phyloP scores from a whole-genome alignment of 2,113 vertebrate genomes.

The Podarcis raffonei region DNA sequence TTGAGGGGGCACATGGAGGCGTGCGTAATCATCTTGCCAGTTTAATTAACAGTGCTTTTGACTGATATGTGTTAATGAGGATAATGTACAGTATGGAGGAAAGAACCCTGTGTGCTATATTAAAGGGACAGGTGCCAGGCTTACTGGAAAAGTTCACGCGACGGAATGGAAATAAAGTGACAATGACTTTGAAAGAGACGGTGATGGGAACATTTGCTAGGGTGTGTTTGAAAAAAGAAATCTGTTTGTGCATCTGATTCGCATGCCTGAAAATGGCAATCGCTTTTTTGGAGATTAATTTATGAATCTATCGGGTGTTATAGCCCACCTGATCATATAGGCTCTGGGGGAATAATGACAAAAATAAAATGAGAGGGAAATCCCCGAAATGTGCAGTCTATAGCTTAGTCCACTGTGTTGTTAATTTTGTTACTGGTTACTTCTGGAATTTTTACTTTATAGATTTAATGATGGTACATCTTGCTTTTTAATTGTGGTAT shows the following conservation, averaged over 20 bases:
- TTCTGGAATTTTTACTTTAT: no score
- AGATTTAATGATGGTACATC: no score
- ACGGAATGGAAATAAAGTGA: conserved; percentile 45
- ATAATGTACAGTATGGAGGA: conserved; percentile 73
- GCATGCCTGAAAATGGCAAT: conserved; percentile 19
- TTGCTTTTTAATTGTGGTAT: no score
- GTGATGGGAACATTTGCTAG: conserved; percentile 41
- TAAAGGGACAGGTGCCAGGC: conserved; percentile 72
- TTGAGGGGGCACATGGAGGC: conserved; percentile 64
- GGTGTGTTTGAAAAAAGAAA: background rate
- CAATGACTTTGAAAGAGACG: conserved; percentile 29
- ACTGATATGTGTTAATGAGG: conserved; percentile 74
- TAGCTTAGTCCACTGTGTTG: background rate
- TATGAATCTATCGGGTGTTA: background rate
- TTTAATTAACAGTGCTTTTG: conserved; percentile 66
- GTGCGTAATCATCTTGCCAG: conserved; percentile 65
- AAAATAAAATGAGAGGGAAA: background rate
- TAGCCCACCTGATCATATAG: background rate
- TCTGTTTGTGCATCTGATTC: conserved; percentile 11
- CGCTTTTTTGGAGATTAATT: background rate
- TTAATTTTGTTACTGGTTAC: no score
- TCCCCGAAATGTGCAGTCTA: background rate
- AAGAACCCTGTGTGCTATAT: conserved; percentile 68
- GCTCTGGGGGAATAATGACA: background rate
- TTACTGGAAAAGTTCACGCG: conserved; percentile 62